Conservation (phyloP, 37 sponge, comb jelly and placozoan species). For the Aphrocallistes beatrix region DNA sequence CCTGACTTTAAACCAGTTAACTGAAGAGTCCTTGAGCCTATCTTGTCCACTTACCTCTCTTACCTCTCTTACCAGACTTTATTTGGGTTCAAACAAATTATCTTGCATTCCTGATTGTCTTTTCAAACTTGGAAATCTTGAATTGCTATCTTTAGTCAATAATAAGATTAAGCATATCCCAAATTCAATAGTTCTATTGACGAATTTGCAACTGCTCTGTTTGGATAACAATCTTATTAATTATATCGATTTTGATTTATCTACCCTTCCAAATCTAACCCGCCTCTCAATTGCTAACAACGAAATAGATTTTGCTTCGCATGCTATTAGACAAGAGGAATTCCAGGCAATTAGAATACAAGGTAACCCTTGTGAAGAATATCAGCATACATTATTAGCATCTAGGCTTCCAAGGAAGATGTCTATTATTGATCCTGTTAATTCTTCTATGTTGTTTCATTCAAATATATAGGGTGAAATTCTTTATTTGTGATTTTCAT, state of each 20-base stretch:
- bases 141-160: not conserved
- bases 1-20: not conserved
- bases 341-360: constrained; percentile 13
- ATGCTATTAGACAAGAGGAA: not conserved
- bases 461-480: no score
- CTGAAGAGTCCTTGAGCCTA: not conserved
- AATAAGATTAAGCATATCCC: not conserved
- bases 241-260: not conserved
- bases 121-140: not conserved
- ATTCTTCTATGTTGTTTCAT: no score
- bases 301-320: not conserved
- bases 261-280: not conserved
- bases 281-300: not conserved
- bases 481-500: no score
- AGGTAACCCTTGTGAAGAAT: constrained; percentile 18
- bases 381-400: not conserved
- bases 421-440: no score
- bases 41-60: not conserved
- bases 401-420: not conserved
- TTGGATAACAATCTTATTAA: not conserved
- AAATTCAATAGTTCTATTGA: not conserved
- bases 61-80: not conserved
- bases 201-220: not conserved
- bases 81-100: not conserved
- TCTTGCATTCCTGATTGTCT: not conserved